Conservation (phyloP, 1,140 invertebrate genomes). For the Diabrotica virgifera region DNA sequence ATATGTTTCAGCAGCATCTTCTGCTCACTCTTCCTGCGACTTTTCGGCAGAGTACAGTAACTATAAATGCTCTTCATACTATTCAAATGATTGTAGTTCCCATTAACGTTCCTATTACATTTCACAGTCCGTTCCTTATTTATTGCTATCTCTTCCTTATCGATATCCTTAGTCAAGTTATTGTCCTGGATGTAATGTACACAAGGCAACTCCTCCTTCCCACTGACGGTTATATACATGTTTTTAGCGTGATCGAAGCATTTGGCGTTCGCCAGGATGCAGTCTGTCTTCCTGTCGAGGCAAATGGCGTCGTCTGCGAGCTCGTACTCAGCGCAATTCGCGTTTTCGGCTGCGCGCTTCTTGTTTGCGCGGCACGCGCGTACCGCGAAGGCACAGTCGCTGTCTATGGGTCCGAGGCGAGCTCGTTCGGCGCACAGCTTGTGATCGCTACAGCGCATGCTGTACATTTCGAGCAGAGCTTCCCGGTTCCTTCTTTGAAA, state of each 20-base stretch:
- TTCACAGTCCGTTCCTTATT: constrained; percentile 25
- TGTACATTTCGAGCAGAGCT: constrained; percentile 44
- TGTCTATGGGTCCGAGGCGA: constrained; percentile 43
- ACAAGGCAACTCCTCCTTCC: constrained; percentile 66
- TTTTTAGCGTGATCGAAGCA: constrained; percentile 40
- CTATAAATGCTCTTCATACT: constrained; percentile 44
- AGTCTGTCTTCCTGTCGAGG: constrained; percentile 46
- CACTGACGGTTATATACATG: constrained; percentile 58
- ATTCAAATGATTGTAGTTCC: constrained; percentile 46
- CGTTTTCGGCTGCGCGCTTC: constrained; percentile 29
- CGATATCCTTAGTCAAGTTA: neutral
- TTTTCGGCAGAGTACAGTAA: constrained; percentile 49
- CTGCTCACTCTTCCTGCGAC: constrained; percentile 31
- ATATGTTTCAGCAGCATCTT: constrained; percentile 24
- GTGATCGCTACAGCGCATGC: constrained; percentile 28
- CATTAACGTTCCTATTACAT: constrained; percentile 45
- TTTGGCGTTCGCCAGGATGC: neutral
- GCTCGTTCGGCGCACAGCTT: constrained; percentile 40
- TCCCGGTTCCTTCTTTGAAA: constrained; percentile 44
- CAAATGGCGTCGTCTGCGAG: constrained; percentile 57
- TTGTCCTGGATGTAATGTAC: constrained; percentile 32
- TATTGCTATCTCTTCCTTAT: constrained; percentile 9
- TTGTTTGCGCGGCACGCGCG: constrained; percentile 29
- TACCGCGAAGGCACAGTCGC: constrained; percentile 39
- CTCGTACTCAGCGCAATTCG: constrained; percentile 51